Conservation (phyloP, 1,140 invertebrate species). For the Heliothis virescens region DNA sequence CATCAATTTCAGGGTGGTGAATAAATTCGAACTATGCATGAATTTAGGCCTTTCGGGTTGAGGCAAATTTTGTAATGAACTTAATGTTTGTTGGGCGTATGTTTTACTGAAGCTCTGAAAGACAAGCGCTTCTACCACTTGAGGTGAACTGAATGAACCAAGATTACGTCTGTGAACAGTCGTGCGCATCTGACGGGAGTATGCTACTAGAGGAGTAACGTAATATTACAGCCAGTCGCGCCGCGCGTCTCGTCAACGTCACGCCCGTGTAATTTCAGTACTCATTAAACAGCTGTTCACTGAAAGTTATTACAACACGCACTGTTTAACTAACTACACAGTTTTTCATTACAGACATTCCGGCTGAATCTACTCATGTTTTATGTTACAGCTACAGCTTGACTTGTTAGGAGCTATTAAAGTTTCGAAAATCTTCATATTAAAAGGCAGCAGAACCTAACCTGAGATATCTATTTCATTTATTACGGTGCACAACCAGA, state of each 20-base stretch:
- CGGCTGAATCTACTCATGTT: background rate
- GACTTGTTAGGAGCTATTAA: background rate
- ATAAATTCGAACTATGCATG: background rate
- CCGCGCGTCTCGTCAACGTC: background rate
- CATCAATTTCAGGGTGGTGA: constrained; percentile 3
- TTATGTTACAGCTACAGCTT: background rate
- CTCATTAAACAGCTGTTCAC: constrained; percentile 13
- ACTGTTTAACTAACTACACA: background rate
- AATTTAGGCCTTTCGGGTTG: too few relatives aligned
- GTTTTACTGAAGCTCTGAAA: background rate
- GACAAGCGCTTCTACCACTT: too few relatives aligned
- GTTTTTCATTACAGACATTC: background rate
- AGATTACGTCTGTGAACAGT: too few relatives aligned
- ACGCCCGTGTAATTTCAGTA: background rate
- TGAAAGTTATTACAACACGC: constrained; percentile 6
- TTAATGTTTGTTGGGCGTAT: background rate
- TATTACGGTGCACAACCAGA: too few relatives aligned
- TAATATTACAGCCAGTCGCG: background rate
- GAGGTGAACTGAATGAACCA: too few relatives aligned
- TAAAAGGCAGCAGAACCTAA: too few relatives aligned
- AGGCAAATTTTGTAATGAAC: too few relatives aligned
- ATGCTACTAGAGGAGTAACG: background rate
- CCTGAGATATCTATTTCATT: too few relatives aligned
- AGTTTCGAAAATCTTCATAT: too few relatives aligned
- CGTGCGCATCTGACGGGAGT: background rate